phyloP scores from a whole-genome alignment of 2,888 invertebrate species.

The Eugnorisma glareosa region DNA sequence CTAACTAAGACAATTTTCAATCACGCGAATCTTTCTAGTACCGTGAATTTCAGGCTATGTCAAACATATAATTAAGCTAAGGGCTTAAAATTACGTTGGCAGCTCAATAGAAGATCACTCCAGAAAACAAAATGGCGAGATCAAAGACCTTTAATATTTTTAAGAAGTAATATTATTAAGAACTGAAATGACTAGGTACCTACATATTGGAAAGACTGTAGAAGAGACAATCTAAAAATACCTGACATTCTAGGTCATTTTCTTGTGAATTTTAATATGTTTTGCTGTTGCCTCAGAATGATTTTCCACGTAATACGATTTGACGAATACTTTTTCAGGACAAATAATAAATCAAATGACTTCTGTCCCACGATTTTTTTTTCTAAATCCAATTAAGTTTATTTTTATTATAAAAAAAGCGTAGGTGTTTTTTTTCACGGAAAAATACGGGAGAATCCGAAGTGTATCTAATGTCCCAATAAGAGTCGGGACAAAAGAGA shows the following conservation, averaged over 20 bases:
- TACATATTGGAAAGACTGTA: background rate
- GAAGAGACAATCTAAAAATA: conserved; percentile 26
- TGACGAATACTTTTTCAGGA: conserved; percentile 18
- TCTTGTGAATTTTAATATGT: conserved; percentile 27
- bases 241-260: conserved; percentile 38
- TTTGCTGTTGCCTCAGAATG: background rate
- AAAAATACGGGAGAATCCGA: background rate
- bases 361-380: conserved; percentile 11
- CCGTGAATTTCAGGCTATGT: background rate
- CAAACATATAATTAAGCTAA: conserved; percentile 3
- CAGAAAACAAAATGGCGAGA: background rate
- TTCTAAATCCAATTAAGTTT: conserved; percentile 14
- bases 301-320: conserved; percentile 28
- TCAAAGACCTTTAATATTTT: conserved; percentile 15
- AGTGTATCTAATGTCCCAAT: conserved; percentile 14
- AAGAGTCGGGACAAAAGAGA: conserved; percentile 28
- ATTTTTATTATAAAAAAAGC: background rate
- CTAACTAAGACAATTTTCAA: background rate
- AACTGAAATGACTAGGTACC: background rate
- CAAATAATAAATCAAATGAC: conserved; percentile 4
- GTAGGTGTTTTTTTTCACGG: background rate
- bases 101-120: background rate
- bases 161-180: background rate
- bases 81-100: background rate
- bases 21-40: background rate